Percentiles rank a stretch among this genome's conserved stretches.
Conservation (phyloP, 1,140 invertebrate genomes). For the Heliconius nattereri region DNA sequence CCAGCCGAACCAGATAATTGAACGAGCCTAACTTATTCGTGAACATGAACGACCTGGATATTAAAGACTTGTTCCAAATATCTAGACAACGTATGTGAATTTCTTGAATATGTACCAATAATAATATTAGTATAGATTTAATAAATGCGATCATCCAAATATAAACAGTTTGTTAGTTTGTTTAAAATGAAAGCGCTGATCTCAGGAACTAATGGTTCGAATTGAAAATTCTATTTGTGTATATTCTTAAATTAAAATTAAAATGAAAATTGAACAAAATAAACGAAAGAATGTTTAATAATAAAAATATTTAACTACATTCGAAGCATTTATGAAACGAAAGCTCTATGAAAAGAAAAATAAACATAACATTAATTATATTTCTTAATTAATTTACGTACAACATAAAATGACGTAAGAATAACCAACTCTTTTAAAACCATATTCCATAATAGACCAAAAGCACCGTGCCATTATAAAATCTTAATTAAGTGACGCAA, state of each 20-base stretch:
- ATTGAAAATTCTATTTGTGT: too few relatives aligned
- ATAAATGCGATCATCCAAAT: too few relatives aligned
- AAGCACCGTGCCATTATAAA: not conserved
- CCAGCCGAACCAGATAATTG: constrained; percentile 22
- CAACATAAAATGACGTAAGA: not conserved
- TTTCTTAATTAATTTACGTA: not conserved
- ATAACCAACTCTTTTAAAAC: not conserved
- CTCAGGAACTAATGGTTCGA: too few relatives aligned
- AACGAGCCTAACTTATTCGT: constrained; percentile 12
- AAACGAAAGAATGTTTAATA: too few relatives aligned
- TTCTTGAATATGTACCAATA: not conserved
- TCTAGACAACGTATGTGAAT: not conserved
- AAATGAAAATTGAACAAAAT: too few relatives aligned
- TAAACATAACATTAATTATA: not conserved
- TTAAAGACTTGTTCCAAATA: not conserved
- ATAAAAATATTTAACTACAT: not conserved
- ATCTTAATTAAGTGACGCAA: not conserved
- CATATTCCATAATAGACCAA: not conserved
- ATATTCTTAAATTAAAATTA: too few relatives aligned
- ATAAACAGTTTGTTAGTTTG: too few relatives aligned
- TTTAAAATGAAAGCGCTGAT: too few relatives aligned
- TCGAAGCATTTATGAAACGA: not conserved
- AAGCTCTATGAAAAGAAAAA: not conserved
- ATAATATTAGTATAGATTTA: too few relatives aligned
- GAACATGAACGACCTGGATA: not conserved